Evolutionary conservation across 2,113 vertebrate genomes (phyloP), one percentile per base, ranked within the genome.

Genomic region (Herpailurus yagouaroundi): DNA sequence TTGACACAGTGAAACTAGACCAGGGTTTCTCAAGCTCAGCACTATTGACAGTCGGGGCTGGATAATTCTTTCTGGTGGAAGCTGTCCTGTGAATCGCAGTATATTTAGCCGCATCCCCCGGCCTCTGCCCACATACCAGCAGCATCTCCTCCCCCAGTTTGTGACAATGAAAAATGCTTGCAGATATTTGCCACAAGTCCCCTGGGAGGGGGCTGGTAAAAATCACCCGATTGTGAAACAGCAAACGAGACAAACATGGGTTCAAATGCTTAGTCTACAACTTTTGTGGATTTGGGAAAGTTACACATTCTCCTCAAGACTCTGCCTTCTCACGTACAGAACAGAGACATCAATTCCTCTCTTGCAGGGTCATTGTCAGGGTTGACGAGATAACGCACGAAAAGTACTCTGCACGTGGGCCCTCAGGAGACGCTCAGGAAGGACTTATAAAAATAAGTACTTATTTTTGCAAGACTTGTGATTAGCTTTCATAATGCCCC

Each of bases 141-240:
- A 31, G 36, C 41, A 14, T 16, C 68, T 27, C 91, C 88, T 41
- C 8, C 36, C 68, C 57, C 33, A 15, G 36, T 31, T 6, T 77
- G 36, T 91, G 82, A 89, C 69, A 57, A 27, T 84, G 45, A 84
- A 27, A 83, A 73, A 36, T 77, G 52, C 63, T 76, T 91, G 57
- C 41, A 7, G 25, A 71, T 66, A 60, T 31, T 31, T 50, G 74
- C 66, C 68, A 41, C 82, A 38, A 76, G 48, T 88, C 68, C 82
- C 69, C 83, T 25, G 25, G 63, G 68, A 79, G 3, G 50, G 33
- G 19, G 48, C 74, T 82, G 41, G 41, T 38, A 57, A 90, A 82
- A 55, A 63, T 36, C 68, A 57, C 36, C 41, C 38, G 16, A 48
- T 50, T 48, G 23, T 45, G 55, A 95, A 95, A 92, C 11, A 68